A percentile compares a stretch with the other conserved stretches of the same genome.
Conservation (phyloP, 2,888 invertebrate species). For the Mystacides longicornis region DNA sequence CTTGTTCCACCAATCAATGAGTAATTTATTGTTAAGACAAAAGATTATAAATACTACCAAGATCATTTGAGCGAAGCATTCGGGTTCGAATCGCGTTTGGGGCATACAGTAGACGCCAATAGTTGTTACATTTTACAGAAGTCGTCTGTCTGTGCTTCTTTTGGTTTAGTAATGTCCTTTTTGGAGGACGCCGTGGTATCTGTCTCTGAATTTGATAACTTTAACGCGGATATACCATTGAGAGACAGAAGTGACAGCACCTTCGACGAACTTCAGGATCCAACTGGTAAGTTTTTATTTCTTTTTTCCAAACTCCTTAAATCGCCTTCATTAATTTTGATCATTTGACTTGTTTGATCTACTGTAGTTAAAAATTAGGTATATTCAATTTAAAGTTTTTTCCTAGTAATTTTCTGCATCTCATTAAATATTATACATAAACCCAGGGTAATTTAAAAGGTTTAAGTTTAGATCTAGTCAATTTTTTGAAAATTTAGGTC, state of each 20-base stretch:
- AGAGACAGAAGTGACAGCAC: neutral
- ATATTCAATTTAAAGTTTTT: no score
- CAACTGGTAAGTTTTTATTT: neutral
- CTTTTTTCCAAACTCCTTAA: neutral
- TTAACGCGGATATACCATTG: neutral
- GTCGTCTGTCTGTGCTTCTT: neutral
- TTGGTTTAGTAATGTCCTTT: neutral
- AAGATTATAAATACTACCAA: neutral
- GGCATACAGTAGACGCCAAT: neutral
- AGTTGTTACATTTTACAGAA: neutral
- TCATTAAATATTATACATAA: no score
- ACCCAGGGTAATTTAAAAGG: no score
- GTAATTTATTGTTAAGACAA: no score
- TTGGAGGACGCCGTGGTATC: neutral
- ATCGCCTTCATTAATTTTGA: no score
- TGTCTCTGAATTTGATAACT: neutral
- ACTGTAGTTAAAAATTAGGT: no score
- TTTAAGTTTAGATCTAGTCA: no score
- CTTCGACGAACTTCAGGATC: neutral
- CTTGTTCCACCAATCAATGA: neutral
- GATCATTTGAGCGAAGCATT: neutral
- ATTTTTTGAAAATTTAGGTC: no score
- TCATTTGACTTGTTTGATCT: no score
- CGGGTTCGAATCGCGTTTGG: neutral
- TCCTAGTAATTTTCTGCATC: no score